phyloP scores from a whole-genome alignment of 2,113 vertebrate species.

The Trogon melanurus region DNA sequence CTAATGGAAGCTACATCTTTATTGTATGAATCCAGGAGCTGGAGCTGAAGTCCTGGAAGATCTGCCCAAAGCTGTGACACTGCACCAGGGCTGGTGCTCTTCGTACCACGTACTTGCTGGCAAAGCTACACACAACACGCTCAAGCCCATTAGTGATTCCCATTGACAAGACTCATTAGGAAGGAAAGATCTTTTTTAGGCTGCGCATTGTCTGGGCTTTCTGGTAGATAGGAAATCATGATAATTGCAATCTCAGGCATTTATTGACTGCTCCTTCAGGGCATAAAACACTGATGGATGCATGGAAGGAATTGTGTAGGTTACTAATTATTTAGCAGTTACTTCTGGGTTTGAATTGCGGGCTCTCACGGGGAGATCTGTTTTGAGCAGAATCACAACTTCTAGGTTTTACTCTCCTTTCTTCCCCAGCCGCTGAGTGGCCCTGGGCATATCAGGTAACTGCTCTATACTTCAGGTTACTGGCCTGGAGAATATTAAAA shows the following conservation, averaged over 20 bases:
- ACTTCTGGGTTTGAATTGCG: not conserved
- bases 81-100: not conserved
- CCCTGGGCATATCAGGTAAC: conserved; percentile 12
- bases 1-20: not conserved
- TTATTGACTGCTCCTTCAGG: conserved; percentile 31
- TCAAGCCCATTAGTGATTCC: not conserved
- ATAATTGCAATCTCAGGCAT: not conserved
- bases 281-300: conserved; percentile 27
- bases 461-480: not conserved
- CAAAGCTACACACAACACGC: not conserved
- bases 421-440: not conserved
- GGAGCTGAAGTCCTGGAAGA: not conserved
- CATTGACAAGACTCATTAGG: not conserved
- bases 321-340: conserved; percentile 64
- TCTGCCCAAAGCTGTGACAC: not conserved
- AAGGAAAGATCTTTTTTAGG: not conserved
- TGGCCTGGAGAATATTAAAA: conserved; percentile 52
- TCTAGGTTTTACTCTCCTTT: not conserved
- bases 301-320: conserved; percentile 14
- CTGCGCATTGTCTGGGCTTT: not conserved
- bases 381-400: not conserved
- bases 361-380: not conserved
- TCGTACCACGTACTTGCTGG: fast-evolving
- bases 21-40: not conserved
- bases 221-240: not conserved